Evolutionary conservation across 2,888 invertebrate genomes (phyloP).

Genomic region (Rhagonycha lutea): DNA sequence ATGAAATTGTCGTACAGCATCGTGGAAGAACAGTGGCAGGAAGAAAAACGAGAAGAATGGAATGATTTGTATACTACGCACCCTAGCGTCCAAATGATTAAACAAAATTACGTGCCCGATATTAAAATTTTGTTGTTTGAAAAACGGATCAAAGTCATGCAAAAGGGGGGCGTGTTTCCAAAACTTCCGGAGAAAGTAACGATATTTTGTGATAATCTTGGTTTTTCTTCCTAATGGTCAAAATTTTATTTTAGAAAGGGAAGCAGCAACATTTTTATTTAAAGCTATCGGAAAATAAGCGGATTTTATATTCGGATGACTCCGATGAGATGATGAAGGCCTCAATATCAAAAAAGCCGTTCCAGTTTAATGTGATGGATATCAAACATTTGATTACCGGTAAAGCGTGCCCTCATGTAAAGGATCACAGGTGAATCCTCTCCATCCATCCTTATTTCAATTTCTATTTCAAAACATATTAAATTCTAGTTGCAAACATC

Average conservation of each 20-base stretch:
- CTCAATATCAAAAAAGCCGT: constrained; percentile 26
- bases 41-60: constrained; percentile 45
- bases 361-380: constrained; percentile 35
- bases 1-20: constrained; percentile 43
- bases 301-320: constrained; percentile 31
- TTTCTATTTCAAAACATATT: background rate
- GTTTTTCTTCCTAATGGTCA: background rate
- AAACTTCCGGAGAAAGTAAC: constrained; percentile 48
- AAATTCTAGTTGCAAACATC: constrained; percentile 34
- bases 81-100: constrained; percentile 45
- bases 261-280: constrained; percentile 33
- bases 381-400: constrained; percentile 49
- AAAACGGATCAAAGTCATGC: constrained; percentile 44
- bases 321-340: constrained; percentile 23
- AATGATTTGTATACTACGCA: constrained; percentile 31
- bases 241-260: constrained; percentile 31
- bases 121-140: constrained; percentile 42
- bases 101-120: constrained; percentile 34
- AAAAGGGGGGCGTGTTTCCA: constrained; percentile 45
- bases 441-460: constrained; percentile 2
- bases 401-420: constrained; percentile 47
- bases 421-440: constrained; percentile 40
- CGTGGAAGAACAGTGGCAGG: constrained; percentile 48
- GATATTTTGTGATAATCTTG: background rate
- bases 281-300: constrained; percentile 31